Evolutionary conservation across 2,888 invertebrate genomes (phyloP), one percentile per base, ranked within the genome.

Genomic region (Polylopha cassiicola): DNA sequence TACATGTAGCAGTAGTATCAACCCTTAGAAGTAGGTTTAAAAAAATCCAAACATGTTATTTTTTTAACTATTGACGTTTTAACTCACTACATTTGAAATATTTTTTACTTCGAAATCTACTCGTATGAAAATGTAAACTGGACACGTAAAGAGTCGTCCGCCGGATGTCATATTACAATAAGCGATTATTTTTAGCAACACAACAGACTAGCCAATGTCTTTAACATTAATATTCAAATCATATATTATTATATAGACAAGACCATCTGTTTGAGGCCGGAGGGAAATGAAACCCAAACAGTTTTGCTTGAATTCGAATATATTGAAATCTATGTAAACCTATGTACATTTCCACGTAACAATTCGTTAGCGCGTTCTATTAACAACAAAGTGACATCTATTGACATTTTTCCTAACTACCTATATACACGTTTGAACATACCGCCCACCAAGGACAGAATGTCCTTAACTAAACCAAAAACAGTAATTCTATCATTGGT

Each of bases 121-220:
- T n/a, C n/a, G n/a, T 44, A 38, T 58, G 68, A 60, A 58, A 78
- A 81, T 75, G 76, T 77, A 79, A 73, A 78, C 75, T 55, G 55
- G 47, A 63, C 78, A 77, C 78, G 77, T 60, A 58, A 58, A 48
- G 39, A 47, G 43, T 34, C 70, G 64, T 79, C 80, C 79, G 80
- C 65, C 79, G 81, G 84, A 82, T 72, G 66, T 63, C 65, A 58
- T 56, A 62, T 68, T 62, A 61, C 66, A 67, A 58, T 60, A 50
- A 46, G 57, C 50, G 47, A 70, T 67, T 71, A 77, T 76, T 69
- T 75, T 76, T 73, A 73, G 74, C 71, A 55, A 56, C 54, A 53
- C 38, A 51, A 44, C 56, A 62, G 57, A 55, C 57, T 50, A 37
- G 44, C 29, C 29, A 29, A 34, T 18, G 14, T 11, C 34, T 30